Evolutionary conservation across 37 sponge, comb jelly and placozoan genomes (phyloP).

Genomic region (Lycopodina hypogea): DNA sequence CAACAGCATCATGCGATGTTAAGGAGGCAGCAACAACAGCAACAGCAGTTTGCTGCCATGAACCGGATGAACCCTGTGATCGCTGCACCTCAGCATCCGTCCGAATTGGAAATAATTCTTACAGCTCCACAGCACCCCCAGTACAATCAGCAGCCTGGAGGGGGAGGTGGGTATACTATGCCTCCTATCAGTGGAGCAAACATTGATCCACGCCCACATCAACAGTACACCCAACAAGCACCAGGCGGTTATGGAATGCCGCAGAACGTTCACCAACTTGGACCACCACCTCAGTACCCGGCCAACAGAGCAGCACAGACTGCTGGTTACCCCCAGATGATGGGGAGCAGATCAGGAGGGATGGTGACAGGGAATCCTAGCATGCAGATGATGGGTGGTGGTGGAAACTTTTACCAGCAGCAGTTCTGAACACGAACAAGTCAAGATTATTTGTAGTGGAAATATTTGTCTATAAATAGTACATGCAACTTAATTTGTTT

Average conservation of each 20-base stretch:
- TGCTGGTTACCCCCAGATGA: conserved; percentile 32
- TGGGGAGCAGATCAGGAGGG: conserved; percentile 9
- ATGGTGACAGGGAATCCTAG: not conserved
- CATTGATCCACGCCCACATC: not conserved
- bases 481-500: no score
- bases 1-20: not conserved
- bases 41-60: not conserved
- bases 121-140: conserved; percentile 24
- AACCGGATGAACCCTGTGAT: not conserved
- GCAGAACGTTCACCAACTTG: conserved; percentile 5
- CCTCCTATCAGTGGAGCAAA: not conserved
- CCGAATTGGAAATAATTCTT: not conserved
- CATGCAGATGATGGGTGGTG: conserved; percentile 18
- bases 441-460: no score
- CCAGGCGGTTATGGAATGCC: not conserved
- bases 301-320: conserved; percentile 7
- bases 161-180: not conserved
- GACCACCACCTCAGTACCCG: conserved; percentile 60
- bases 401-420: not conserved
- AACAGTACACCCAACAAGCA: not conserved
- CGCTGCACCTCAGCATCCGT: conserved; percentile 12
- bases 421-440: no score
- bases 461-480: no score
- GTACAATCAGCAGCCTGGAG: conserved; percentile 17
- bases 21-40: not conserved